Evolutionary conservation across 2,888 invertebrate genomes (phyloP).

Genomic region (Andrena camellia): DNA sequence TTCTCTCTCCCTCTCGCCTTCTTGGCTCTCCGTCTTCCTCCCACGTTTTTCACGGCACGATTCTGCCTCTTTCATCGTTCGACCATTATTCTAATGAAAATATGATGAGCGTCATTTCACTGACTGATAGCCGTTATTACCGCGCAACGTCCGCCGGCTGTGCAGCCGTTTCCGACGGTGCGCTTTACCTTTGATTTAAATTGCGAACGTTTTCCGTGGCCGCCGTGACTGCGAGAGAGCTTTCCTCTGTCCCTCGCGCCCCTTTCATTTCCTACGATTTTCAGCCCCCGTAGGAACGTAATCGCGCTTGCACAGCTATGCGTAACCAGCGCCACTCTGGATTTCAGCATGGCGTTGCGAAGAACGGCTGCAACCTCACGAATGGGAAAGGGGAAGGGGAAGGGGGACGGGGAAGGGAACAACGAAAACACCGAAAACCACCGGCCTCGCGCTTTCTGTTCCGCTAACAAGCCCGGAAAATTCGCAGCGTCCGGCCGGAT

Average conservation of each 20-base stretch:
- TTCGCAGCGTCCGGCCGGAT: conserved; percentile 18
- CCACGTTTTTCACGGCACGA: conserved; percentile 15
- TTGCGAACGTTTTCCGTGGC: conserved; percentile 68
- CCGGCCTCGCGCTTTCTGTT: conserved; percentile 29
- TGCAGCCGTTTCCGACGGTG: conserved; percentile 56
- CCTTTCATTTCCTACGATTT: conserved; percentile 61
- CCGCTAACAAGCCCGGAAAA: conserved; percentile 43
- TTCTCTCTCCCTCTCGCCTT: neutral
- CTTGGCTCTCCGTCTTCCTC: neutral
- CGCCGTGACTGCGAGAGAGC: conserved; percentile 38
- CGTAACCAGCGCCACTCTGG: conserved; percentile 56
- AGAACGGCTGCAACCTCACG: conserved; percentile 19
- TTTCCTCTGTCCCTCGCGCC: conserved; percentile 16
- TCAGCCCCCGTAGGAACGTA: conserved; percentile 55
- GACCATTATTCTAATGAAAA: conserved; percentile 75
- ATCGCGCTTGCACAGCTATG: conserved; percentile 61
- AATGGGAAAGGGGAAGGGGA: neutral
- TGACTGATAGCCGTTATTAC: conserved; percentile 74
- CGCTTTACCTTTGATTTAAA: conserved; percentile 73
- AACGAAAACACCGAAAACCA: conserved; percentile 50
- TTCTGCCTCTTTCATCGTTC: conserved; percentile 54
- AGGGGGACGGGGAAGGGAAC: neutral
- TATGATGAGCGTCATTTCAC: conserved; percentile 75
- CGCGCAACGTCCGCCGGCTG: conserved; percentile 69
- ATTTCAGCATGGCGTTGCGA: conserved; percentile 45